These are phyloP conservation scores for Suricata suricatta DNA, from an alignment of 2,113 vertebrate genomes.

Conservation along the genomic window DNA sequence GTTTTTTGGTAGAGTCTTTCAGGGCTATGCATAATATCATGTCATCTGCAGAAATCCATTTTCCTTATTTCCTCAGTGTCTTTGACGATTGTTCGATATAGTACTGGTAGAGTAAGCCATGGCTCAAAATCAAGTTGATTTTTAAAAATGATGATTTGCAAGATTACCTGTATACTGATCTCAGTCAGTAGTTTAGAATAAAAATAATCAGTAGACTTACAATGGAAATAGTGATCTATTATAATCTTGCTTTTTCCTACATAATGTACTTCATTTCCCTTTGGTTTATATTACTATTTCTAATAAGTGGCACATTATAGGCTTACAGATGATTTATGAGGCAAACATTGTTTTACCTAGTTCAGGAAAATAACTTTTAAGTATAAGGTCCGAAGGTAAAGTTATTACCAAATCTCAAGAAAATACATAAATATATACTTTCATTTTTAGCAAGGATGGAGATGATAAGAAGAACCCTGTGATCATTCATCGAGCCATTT, in stretches of 20 bases:
- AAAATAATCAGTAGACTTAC: not conserved
- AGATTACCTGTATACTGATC: not conserved
- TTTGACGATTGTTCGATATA: not conserved
- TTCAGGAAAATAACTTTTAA: not conserved
- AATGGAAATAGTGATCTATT: not conserved
- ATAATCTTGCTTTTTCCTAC: not conserved
- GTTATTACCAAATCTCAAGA: not conserved
- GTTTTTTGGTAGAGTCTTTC: not conserved
- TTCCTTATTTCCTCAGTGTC: not conserved
- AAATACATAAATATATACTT: not conserved
- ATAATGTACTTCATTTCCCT: not conserved
- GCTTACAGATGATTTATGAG: not conserved
- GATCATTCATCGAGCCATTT: slow-evolving; percentile 95
- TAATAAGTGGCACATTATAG: not conserved
- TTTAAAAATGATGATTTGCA: not conserved
- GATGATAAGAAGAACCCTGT: slow-evolving; percentile 93
- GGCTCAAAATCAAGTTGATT: not conserved
- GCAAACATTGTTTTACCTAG: not conserved
- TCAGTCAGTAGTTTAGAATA: not conserved
- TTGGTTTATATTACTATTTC: slow-evolving; percentile 24
- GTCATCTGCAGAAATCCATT: not conserved
- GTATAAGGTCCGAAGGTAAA: not conserved
- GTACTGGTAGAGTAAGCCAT: not conserved
- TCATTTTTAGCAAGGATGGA: slow-evolving; percentile 90
- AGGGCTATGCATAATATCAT: not conserved